These are phyloP conservation scores for Sycobia sp. DNA, from an alignment of 1,140 invertebrate genomes.

Conservation along the genomic window DNA sequence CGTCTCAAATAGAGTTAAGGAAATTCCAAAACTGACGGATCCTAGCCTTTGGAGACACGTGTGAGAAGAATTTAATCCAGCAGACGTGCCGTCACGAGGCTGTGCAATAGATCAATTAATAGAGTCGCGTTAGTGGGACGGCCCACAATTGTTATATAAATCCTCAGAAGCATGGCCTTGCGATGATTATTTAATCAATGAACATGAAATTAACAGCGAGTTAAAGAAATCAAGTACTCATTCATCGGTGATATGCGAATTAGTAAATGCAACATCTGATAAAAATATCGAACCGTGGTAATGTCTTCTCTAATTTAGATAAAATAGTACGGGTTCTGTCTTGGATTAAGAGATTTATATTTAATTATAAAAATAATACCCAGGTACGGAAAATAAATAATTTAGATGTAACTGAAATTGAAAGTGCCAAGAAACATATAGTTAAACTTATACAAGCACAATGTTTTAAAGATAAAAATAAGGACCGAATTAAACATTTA, in stretches of 20 bases:
- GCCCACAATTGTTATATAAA: slow-evolving; percentile 46
- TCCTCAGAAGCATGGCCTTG: slow-evolving; percentile 34
- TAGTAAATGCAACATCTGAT: too few species aligned
- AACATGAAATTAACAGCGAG: slow-evolving; percentile 21
- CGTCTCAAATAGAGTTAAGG: not conserved
- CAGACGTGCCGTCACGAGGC: too few species aligned
- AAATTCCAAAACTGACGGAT: not conserved
- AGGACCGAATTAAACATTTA: not conserved
- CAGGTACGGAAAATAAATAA: not conserved
- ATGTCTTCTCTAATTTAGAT: not conserved
- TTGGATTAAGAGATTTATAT: not conserved
- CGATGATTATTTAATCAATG: slow-evolving; percentile 24
- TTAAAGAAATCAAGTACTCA: slow-evolving; percentile 12
- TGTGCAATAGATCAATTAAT: too few species aligned
- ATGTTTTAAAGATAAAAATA: not conserved
- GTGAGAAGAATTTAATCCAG: slow-evolving; percentile 45
- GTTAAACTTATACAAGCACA: not conserved
- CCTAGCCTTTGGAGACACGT: slow-evolving; percentile 38
- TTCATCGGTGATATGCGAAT: too few species aligned
- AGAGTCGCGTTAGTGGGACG: slow-evolving; percentile 53
- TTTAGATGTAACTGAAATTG: not conserved
- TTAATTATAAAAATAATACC: not conserved
- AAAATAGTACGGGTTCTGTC: not conserved
- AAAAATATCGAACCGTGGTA: not conserved
- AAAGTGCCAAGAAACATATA: not conserved